phyloP scores from a whole-genome alignment of 1,140 invertebrate species.

The Euwallacea fornicatus region DNA sequence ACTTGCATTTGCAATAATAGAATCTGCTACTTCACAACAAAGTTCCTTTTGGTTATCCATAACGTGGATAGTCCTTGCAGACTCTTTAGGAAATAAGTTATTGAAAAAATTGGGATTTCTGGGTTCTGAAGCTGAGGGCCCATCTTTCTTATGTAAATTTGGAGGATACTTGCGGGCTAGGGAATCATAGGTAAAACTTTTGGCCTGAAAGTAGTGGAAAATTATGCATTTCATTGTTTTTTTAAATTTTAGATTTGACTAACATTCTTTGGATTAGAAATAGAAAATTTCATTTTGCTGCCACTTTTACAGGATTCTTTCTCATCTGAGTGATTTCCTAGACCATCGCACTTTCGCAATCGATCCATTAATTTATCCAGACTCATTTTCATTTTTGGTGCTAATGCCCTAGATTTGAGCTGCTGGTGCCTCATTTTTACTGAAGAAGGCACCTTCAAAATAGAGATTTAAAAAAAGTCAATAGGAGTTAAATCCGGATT shows the following conservation, averaged over 20 bases:
- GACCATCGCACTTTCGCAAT: conserved; percentile 38
- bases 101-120: no score
- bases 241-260: neutral
- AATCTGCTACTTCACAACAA: no score
- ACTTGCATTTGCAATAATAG: no score
- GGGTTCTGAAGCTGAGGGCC: no score
- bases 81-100: no score
- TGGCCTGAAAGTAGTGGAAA: neutral
- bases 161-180: conserved; percentile 15
- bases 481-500: neutral
- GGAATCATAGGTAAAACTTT: conserved; percentile 37
- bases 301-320: neutral
- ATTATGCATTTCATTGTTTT: neutral
- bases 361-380: conserved; percentile 39
- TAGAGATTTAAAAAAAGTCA: neutral
- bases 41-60: no score
- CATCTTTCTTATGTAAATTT: neutral
- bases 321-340: neutral
- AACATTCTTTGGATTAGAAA: no score
- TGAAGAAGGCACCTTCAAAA: conserved; percentile 27
- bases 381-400: conserved; percentile 31
- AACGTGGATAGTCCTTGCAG: no score
- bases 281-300: no score
- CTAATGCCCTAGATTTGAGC: conserved; percentile 16
- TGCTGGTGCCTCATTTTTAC: conserved; percentile 23